Percentiles rank a stretch among this genome's conserved stretches.
These are phyloP conservation scores for Spodoptera picta DNA, from an alignment of 2,888 invertebrate genomes.

Conservation along the genomic window DNA sequence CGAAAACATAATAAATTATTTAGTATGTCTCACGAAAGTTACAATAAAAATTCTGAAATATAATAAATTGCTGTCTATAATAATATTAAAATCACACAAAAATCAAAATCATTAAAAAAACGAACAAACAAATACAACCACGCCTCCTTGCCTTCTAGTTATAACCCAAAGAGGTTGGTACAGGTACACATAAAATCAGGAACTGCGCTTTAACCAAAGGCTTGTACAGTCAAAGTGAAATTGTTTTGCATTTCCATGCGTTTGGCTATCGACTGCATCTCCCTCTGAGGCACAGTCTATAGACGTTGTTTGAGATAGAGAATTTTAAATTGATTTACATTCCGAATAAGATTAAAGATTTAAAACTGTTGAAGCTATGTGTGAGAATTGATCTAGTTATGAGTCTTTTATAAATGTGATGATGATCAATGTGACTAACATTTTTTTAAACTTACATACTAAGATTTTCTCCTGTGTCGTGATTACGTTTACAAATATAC, in stretches of 20 bases:
- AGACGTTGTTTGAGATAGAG: slow-evolving; percentile 5
- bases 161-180: slow-evolving; percentile 4
- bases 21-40: too few relatives aligned
- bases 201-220: slow-evolving; percentile 38
- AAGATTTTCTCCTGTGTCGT: too few relatives aligned
- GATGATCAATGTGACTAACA: too few relatives aligned
- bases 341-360: background rate
- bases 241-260: slow-evolving; percentile 35
- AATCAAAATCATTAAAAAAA: background rate
- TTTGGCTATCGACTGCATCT: slow-evolving; percentile 12
- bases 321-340: slow-evolving; percentile 27
- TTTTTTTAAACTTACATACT: too few relatives aligned
- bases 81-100: background rate
- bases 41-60: too few relatives aligned
- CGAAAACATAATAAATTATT: too few relatives aligned
- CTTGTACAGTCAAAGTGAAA: slow-evolving; percentile 42
- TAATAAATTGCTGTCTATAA: too few relatives aligned
- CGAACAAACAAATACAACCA: background rate
- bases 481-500: too few relatives aligned
- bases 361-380: too few relatives aligned
- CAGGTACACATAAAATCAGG: slow-evolving; percentile 53
- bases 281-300: slow-evolving; percentile 16
- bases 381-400: too few relatives aligned
- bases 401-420: too few relatives aligned
- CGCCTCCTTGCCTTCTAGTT: background rate